A percentile compares a stretch with the other conserved stretches of the same genome.
Evolutionary conservation across 2,797 vertebrate species (phyloP).

Genomic region (Erethizon dorsatum): DNA sequence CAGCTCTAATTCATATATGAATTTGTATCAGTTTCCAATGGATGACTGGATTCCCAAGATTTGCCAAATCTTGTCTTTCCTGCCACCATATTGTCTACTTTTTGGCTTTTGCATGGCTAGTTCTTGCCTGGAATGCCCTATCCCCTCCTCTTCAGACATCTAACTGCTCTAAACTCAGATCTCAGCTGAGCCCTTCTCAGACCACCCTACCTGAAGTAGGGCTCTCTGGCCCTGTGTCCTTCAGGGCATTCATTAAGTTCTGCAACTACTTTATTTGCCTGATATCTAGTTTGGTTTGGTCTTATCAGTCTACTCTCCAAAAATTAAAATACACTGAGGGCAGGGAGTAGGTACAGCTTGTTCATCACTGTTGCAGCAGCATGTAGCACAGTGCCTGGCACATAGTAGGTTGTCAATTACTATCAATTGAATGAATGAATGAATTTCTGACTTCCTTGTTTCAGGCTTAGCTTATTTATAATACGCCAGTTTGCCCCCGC

Average conservation of each 20-base stretch:
- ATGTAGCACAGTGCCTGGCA: neutral
- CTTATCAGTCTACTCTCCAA: neutral
- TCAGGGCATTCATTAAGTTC: neutral
- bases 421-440: neutral
- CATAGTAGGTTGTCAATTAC: neutral
- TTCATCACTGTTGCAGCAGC: neutral
- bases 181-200: neutral
- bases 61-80: neutral
- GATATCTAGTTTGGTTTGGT: neutral
- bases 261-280: neutral
- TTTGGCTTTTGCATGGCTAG: neutral
- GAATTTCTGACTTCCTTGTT: conserved; percentile 1
- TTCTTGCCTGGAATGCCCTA: neutral
- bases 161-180: neutral
- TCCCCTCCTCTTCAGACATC: neutral
- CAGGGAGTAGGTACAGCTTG: neutral
- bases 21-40: neutral
- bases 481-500: neutral
- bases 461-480: neutral
- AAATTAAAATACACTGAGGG: conserved; percentile 7
- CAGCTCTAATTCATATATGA: neutral
- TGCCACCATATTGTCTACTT: neutral
- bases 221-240: neutral
- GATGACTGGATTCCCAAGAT: neutral
- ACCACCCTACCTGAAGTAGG: neutral